These are phyloP conservation scores for Heliconius hermathena DNA, from an alignment of 1,140 invertebrate species.

Conservation along the genomic window DNA sequence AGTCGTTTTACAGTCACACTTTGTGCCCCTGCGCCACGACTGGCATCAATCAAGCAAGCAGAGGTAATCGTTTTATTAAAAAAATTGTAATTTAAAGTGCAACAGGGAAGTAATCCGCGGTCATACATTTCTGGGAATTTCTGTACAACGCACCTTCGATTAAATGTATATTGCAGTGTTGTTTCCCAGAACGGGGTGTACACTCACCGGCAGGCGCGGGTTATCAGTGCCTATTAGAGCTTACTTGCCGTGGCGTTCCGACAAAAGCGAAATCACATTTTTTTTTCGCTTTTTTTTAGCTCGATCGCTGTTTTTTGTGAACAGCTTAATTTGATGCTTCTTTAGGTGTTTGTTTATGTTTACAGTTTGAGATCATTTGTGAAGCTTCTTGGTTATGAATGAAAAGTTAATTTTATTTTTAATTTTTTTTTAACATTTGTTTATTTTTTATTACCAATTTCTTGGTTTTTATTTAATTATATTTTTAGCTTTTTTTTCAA, in stretches of 20 bases:
- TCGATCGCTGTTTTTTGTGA: slow-evolving; percentile 17
- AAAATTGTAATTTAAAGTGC: slow-evolving; percentile 11
- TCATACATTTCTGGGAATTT: slow-evolving; percentile 49
- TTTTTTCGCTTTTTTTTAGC: slow-evolving; percentile 27
- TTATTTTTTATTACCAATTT: too few relatives aligned
- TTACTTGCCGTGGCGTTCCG: slow-evolving; percentile 33
- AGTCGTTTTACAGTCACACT: too few relatives aligned
- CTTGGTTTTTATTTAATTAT: too few relatives aligned
- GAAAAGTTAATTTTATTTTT: too few relatives aligned
- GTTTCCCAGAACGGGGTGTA: slow-evolving; percentile 59
- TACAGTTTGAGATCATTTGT: too few relatives aligned
- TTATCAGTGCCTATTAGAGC: slow-evolving; percentile 57
- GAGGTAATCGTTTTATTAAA: not conserved
- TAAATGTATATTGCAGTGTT: slow-evolving; percentile 54
- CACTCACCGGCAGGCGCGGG: slow-evolving; percentile 32
- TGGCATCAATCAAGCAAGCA: too few relatives aligned
- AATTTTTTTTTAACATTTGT: too few relatives aligned
- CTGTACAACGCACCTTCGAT: slow-evolving; percentile 50
- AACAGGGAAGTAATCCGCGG: slow-evolving; percentile 27
- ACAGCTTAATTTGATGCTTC: not conserved
- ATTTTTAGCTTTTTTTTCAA: too few relatives aligned
- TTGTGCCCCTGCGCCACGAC: too few relatives aligned
- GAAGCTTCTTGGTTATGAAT: too few relatives aligned
- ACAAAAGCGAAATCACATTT: slow-evolving; percentile 32
- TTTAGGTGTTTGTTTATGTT: not conserved